Conservation (phyloP, 2,113 vertebrate genomes). For the Rattus norvegicus region DNA sequence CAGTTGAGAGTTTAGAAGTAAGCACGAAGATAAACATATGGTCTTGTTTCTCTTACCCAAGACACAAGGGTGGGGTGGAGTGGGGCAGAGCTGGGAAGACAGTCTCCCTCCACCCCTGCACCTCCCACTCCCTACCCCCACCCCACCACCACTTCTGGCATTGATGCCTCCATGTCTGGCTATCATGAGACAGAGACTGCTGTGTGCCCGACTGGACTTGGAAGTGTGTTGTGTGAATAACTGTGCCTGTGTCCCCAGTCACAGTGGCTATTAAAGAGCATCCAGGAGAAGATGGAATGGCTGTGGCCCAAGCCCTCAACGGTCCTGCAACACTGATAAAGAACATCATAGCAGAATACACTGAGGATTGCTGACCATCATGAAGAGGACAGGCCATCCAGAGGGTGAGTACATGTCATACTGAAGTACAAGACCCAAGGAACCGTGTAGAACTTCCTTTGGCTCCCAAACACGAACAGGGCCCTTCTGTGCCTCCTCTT, state of each 20-base stretch:
- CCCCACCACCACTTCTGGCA: accelerated
- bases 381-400: not conserved
- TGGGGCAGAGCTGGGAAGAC: not conserved
- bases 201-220: not conserved
- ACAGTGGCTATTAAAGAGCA: accelerated
- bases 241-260: not conserved
- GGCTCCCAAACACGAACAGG: not conserved
- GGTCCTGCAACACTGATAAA: not conserved
- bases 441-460: not conserved
- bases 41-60: not conserved
- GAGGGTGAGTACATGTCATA: too few relatives aligned
- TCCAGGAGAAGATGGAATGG: not conserved
- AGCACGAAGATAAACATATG: not conserved
- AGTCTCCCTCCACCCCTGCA: not conserved
- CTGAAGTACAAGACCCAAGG: not conserved
- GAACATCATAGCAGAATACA: not conserved
- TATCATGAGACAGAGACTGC: not conserved
- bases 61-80: accelerated
- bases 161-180: not conserved
- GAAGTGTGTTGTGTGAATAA: accelerated
- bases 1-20: not conserved
- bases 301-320: not conserved
- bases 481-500: not conserved
- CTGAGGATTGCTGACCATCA: not conserved
- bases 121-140: accelerated